Evolutionary conservation across 2,888 invertebrate genomes (phyloP).

Genomic region (Griposia aprilina): DNA sequence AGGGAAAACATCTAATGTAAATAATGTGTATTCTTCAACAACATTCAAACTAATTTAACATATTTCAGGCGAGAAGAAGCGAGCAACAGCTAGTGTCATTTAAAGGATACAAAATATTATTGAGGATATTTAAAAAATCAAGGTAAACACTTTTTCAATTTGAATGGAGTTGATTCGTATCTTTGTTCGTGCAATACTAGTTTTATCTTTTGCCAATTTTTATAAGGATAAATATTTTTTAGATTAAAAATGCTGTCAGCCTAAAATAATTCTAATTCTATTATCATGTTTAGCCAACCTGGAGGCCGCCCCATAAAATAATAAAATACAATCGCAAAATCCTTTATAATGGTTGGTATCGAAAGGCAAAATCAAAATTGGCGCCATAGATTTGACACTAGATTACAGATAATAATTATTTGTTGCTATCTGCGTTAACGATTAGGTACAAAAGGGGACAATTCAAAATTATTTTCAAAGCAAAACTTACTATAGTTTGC

Average conservation of each 20-base stretch:
- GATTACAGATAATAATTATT: constrained; percentile 5
- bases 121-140: constrained; percentile 47
- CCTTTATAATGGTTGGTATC: constrained; percentile 9
- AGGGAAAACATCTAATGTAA: background rate
- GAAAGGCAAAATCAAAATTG: constrained; percentile 34
- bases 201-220: background rate
- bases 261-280: constrained; percentile 11
- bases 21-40: background rate
- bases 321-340: constrained; percentile 6
- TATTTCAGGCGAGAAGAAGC: background rate
- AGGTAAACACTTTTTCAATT: constrained; percentile 48
- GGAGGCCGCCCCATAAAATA: constrained; percentile 7
- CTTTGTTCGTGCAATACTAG: constrained; percentile 17
- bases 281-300: background rate
- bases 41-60: constrained; percentile 15
- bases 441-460: constrained; percentile 20
- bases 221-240: background rate
- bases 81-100: constrained; percentile 23
- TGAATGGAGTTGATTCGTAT: constrained; percentile 30
- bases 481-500: constrained; percentile 39
- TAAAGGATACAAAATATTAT: constrained; percentile 33
- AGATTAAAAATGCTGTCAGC: background rate
- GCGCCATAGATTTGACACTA: constrained; percentile 5
- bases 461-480: constrained; percentile 20
- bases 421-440: constrained; percentile 1